Conservation (phyloP, 2,888 invertebrate species). For the Sphaerolaimus hirsutus region DNA sequence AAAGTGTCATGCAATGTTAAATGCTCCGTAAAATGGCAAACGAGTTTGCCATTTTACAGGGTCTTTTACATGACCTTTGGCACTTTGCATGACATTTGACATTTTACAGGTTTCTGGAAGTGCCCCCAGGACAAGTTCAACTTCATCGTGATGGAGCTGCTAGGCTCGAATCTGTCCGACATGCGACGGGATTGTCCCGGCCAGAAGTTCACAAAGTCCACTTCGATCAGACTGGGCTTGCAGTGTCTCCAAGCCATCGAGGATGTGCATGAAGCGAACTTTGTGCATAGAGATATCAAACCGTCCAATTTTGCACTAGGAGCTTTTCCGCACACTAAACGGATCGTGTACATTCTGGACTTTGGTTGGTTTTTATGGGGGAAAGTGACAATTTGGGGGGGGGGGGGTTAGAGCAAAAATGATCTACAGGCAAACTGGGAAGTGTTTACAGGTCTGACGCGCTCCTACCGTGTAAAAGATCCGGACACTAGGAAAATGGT, state of each 20-base stretch:
- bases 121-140: conserved; percentile 7
- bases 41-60: too few species aligned
- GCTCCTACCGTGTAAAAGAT: neutral
- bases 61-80: too few species aligned
- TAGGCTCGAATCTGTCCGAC: conserved; percentile 15
- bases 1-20: too few species aligned
- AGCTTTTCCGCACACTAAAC: neutral
- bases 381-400: too few species aligned
- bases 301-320: conserved; percentile 1
- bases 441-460: too few species aligned
- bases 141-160: conserved; percentile 15
- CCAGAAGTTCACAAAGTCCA: conserved; percentile 10
- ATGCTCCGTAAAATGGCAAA: too few species aligned
- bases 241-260: neutral
- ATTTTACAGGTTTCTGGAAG: neutral
- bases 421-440: too few species aligned
- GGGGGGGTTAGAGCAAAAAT: too few species aligned
- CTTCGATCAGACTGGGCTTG: neutral
- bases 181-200: conserved; percentile 12
- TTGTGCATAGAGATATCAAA: conserved; percentile 1
- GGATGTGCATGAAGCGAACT: neutral
- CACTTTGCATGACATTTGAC: too few species aligned
- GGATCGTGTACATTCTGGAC: conserved; percentile 16
- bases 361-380: too few species aligned
- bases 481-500: conserved; percentile 1